Percentiles rank a stretch among this genome's conserved stretches.
These are phyloP conservation scores for Trididemnum nubilum DNA, from an alignment of 23 tunicate genomes.

Conservation along the genomic window DNA sequence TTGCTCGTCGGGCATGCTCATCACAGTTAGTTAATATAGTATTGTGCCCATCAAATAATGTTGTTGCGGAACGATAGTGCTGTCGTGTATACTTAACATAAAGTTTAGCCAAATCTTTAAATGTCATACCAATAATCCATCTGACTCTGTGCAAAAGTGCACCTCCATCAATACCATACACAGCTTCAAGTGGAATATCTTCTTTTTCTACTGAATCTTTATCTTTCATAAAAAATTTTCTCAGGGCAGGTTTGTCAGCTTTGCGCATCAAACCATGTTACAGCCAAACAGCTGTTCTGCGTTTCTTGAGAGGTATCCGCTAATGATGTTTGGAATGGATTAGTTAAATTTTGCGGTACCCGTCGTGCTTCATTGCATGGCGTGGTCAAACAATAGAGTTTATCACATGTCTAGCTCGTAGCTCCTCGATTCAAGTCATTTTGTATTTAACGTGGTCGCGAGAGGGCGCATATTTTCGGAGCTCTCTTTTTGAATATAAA, in stretches of 20 bases:
- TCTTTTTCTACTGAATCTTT: background rate
- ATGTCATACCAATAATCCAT: background rate
- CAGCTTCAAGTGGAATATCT: background rate
- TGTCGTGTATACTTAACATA: background rate
- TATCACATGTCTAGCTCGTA: too few species aligned
- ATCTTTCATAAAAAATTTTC: background rate
- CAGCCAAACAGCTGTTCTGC: too few species aligned
- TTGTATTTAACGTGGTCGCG: too few species aligned
- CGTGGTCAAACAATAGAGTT: too few species aligned
- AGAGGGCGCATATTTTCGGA: too few species aligned
- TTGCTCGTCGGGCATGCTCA: background rate
- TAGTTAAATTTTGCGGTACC: too few species aligned
- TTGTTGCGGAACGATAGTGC: background rate
- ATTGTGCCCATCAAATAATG: slow-evolving; percentile 7
- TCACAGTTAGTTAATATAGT: background rate
- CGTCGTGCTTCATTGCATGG: too few species aligned
- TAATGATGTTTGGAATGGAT: too few species aligned
- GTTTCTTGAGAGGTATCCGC: too few species aligned
- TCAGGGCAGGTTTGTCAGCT: slow-evolving; percentile 3
- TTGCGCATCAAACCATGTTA: slow-evolving; percentile 11
- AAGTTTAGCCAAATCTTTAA: background rate
- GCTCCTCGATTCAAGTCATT: too few species aligned
- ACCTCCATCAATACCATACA: slow-evolving; percentile 15
- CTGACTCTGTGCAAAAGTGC: background rate
- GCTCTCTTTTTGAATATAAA: too few species aligned